Percentiles rank a stretch among this genome's conserved stretches.
Conservation (phyloP, 2,797 vertebrate species). For the Loris lydekkerianus region DNA sequence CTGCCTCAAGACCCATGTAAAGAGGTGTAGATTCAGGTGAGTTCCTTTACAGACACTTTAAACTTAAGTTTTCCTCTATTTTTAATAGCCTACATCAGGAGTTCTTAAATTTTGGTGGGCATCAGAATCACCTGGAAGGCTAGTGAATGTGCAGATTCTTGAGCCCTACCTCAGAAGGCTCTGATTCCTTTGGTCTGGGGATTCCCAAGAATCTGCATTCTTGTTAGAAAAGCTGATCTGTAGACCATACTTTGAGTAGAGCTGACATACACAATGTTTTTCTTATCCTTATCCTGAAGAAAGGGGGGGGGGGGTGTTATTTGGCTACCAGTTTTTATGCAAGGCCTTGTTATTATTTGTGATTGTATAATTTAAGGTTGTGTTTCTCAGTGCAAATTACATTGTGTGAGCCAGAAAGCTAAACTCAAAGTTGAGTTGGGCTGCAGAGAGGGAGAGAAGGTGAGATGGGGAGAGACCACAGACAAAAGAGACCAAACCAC, state of each 20-base stretch:
- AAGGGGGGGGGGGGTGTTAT: not conserved
- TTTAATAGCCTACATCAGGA: not conserved
- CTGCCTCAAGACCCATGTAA: not conserved
- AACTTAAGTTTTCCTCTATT: not conserved
- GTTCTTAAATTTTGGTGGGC: not conserved
- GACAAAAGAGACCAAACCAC: not conserved
- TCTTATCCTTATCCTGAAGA: conserved; percentile 36
- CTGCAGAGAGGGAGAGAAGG: not conserved
- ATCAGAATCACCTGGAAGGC: not conserved
- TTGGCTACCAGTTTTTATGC: not conserved
- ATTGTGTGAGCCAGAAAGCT: not conserved
- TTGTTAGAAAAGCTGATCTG: not conserved
- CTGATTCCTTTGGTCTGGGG: not conserved
- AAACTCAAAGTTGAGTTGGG: not conserved
- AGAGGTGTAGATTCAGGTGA: conserved; percentile 55
- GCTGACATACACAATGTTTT: not conserved
- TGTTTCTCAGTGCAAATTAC: not conserved
- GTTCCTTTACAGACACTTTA: conserved; percentile 32
- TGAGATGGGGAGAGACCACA: not conserved
- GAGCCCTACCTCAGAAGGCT: not conserved
- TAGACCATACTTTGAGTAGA: not conserved
- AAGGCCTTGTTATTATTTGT: not conserved
- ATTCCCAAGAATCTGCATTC: not conserved
- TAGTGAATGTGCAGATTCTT: not conserved
- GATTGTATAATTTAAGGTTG: not conserved